These are phyloP conservation scores for Heliconius charithonia DNA, from an alignment of 2,888 invertebrate species.

Conservation along the genomic window DNA sequence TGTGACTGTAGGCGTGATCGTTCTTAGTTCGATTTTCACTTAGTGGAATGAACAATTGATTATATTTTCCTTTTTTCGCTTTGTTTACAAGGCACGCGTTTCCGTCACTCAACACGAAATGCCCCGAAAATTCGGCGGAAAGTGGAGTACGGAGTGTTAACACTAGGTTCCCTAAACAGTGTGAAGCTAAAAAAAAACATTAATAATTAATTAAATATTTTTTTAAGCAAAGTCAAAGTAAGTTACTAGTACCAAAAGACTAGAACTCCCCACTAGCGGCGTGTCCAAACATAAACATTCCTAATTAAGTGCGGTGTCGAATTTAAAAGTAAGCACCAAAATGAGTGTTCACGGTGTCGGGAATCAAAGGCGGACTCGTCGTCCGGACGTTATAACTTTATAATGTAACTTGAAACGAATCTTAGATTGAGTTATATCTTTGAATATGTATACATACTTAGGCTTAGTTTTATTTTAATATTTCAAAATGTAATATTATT, in stretches of 20 bases:
- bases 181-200: no score
- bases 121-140: no score
- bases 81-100: no score
- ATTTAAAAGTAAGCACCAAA: slow-evolving; percentile 21
- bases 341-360: slow-evolving; percentile 24
- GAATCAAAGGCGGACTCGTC: slow-evolving; percentile 29
- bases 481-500: no score
- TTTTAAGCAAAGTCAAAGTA: not conserved
- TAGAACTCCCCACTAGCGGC: not conserved
- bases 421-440: not conserved
- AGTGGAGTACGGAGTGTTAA: no score
- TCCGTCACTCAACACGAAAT: no score
- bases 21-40: no score
- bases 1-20: no score
- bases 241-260: not conserved
- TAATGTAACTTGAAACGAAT: slow-evolving; percentile 20
- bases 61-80: no score
- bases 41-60: no score
- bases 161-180: no score
- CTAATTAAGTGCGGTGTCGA: slow-evolving; percentile 33
- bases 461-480: no score
- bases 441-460: slow-evolving; percentile 4
- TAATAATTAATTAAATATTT: not conserved
- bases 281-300: slow-evolving; percentile 34
- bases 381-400: slow-evolving; percentile 25